These are phyloP conservation scores for Gadus macrocephalus DNA, from an alignment of 2,113 vertebrate species.

Conservation along the genomic window DNA sequence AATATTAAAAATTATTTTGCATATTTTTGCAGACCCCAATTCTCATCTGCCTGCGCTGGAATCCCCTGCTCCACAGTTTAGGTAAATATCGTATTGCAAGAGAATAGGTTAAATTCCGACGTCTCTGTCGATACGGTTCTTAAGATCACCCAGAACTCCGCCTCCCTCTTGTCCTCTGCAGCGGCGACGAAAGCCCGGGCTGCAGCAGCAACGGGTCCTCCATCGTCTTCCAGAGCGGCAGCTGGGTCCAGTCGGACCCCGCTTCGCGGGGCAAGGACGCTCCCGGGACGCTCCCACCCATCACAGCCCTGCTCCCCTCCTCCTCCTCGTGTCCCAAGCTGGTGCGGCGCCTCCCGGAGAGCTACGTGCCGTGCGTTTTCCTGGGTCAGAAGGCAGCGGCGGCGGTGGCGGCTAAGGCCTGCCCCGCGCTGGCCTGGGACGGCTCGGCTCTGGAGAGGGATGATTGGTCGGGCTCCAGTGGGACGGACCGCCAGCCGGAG, in stretches of 20 bases:
- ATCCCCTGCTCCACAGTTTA: conserved; percentile 44
- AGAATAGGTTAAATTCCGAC: too few species aligned
- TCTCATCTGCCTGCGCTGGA: conserved; percentile 55
- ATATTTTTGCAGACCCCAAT: conserved; percentile 38
- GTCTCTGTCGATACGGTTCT: too few species aligned
- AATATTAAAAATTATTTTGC: too few species aligned
- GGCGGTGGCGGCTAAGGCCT: conserved; percentile 21
- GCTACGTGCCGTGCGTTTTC: conserved; percentile 74
- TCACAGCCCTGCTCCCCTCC: conserved; percentile 24
- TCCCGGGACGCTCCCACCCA: neutral
- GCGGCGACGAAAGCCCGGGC: conserved; percentile 55
- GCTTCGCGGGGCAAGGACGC: conserved; percentile 9
- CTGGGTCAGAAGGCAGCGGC: conserved; percentile 45
- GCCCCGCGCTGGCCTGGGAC: conserved; percentile 58
- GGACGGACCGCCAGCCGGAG: conserved; percentile 63
- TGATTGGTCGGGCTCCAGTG: conserved; percentile 47
- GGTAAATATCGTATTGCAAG: conserved; percentile 29
- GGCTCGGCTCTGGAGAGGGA: conserved; percentile 50
- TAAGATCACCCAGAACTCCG: neutral
- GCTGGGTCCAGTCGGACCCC: conserved; percentile 36
- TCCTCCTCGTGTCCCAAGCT: conserved; percentile 50
- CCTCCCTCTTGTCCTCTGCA: neutral
- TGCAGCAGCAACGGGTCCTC: conserved; percentile 66
- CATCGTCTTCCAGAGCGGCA: conserved; percentile 82
- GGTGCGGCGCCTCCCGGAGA: conserved; percentile 42